A percentile compares a stretch with the other conserved stretches of the same genome.
Evolutionary conservation across 1,140 invertebrate genomes (phyloP).

Genomic region (Eciton burchellii): DNA sequence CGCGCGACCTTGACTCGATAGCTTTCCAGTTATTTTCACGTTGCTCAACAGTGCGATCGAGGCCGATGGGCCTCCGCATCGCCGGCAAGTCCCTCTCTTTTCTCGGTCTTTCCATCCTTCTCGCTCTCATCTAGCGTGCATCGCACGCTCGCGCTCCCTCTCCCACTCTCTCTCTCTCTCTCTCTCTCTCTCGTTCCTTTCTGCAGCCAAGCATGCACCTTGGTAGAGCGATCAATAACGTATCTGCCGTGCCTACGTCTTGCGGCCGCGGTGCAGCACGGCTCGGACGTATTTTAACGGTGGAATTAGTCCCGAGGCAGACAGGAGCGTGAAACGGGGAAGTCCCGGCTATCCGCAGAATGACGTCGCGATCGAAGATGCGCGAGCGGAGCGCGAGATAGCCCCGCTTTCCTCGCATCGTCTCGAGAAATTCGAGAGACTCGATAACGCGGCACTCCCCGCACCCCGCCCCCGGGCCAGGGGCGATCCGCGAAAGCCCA

Average conservation of each 20-base stretch:
- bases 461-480: too few species aligned
- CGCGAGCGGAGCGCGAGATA: too few species aligned
- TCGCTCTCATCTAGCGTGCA: slow-evolving; percentile 18
- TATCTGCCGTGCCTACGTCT: slow-evolving; percentile 56
- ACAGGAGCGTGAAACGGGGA: slow-evolving; percentile 4
- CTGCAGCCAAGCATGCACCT: slow-evolving; percentile 37
- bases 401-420: too few species aligned
- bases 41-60: slow-evolving; percentile 28
- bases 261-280: slow-evolving; percentile 27
- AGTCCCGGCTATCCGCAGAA: not conserved
- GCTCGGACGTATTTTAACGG: slow-evolving; percentile 31
- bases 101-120: slow-evolving; percentile 10
- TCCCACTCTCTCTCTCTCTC: not conserved
- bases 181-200: slow-evolving; percentile 24
- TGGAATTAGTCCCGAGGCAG: slow-evolving; percentile 24
- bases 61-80: slow-evolving; percentile 20
- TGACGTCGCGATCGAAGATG: slow-evolving; percentile 2
- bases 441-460: not conserved
- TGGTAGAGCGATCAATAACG: slow-evolving; percentile 64
- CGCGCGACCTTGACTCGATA: slow-evolving; percentile 57
- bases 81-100: slow-evolving; percentile 12
- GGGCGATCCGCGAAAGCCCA: slow-evolving; percentile 34
- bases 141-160: too few species aligned
- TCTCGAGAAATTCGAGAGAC: not conserved
- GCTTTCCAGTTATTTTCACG: slow-evolving; percentile 66